phyloP scores from a whole-genome alignment of 1,140 invertebrate species.

The Magallana ariakensis region DNA sequence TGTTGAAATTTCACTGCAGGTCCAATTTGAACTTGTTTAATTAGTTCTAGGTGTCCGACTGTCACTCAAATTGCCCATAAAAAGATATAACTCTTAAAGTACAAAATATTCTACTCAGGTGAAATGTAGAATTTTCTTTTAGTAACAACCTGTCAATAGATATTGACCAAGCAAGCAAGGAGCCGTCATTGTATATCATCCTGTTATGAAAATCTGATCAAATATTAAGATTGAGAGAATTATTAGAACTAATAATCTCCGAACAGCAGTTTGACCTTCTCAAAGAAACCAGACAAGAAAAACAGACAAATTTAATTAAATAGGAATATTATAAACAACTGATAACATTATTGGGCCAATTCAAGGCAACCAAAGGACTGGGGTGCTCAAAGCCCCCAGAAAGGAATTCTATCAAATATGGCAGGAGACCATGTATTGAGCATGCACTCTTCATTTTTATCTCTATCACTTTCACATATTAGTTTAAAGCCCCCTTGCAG shows the following conservation, averaged over 20 bases:
- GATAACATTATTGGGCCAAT: not conserved
- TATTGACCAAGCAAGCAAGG: not conserved
- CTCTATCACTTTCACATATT: not conserved
- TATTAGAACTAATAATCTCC: not conserved
- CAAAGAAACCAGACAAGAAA: not conserved
- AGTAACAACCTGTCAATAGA: too few relatives aligned
- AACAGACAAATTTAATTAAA: slow-evolving; percentile 36
- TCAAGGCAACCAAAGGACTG: not conserved
- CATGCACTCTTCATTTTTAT: not conserved
- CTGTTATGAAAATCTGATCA: not conserved
- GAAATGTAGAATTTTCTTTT: too few relatives aligned
- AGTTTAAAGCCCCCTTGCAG: not conserved
- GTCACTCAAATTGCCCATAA: not conserved
- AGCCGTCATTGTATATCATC: not conserved
- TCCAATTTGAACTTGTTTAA: not conserved
- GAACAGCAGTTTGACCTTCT: slow-evolving; percentile 1
- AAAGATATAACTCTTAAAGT: too few relatives aligned
- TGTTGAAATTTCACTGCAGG: not conserved
- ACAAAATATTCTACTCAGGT: too few relatives aligned
- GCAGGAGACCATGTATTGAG: not conserved
- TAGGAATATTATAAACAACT: slow-evolving; percentile 21
- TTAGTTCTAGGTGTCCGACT: slow-evolving; percentile 19
- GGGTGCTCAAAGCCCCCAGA: not conserved
- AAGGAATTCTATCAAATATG: not conserved
- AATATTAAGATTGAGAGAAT: not conserved